Percentiles rank a stretch among this genome's conserved stretches.
These are phyloP conservation scores for Mus minutoides DNA, from an alignment of 2,797 vertebrate genomes.

Conservation along the genomic window DNA sequence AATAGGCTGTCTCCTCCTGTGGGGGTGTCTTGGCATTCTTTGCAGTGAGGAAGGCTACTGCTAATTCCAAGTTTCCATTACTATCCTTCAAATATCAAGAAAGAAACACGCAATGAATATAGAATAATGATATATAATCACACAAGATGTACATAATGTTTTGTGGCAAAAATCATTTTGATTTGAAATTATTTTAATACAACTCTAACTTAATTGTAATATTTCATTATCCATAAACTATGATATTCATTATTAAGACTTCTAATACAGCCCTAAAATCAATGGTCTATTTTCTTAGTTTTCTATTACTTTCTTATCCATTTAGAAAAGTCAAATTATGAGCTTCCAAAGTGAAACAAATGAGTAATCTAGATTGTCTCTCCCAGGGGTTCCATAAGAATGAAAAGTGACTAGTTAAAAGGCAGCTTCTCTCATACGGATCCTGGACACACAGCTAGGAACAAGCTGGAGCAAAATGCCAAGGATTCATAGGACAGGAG, in stretches of 20 bases:
- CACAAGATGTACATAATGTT: background rate
- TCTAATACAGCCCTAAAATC: conserved; percentile 18
- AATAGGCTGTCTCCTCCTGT: conserved; percentile 95
- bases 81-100: conserved; percentile 91
- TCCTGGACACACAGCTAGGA: background rate
- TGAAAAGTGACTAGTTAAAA: conserved; percentile 28
- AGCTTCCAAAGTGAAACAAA: conserved; percentile 42
- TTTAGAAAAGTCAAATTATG: conserved; percentile 38
- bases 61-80: conserved; percentile 97
- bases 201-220: conserved; percentile 15
- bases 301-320: conserved; percentile 28
- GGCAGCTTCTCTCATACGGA: background rate
- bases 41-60: conserved; percentile 96
- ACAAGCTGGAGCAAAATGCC: conserved; percentile 33
- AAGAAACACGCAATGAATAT: conserved; percentile 58
- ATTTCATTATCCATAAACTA: conserved; percentile 6
- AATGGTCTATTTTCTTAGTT: conserved; percentile 47
- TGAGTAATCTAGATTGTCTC: background rate
- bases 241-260: conserved; percentile 32
- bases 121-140: conserved; percentile 25
- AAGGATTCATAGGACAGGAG: background rate
- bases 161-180: conserved; percentile 21
- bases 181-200: conserved; percentile 19
- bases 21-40: conserved; percentile 97
- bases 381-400: background rate